phyloP scores from a whole-genome alignment of 2,888 invertebrate genomes.

The Andrena haemorrhoa region DNA sequence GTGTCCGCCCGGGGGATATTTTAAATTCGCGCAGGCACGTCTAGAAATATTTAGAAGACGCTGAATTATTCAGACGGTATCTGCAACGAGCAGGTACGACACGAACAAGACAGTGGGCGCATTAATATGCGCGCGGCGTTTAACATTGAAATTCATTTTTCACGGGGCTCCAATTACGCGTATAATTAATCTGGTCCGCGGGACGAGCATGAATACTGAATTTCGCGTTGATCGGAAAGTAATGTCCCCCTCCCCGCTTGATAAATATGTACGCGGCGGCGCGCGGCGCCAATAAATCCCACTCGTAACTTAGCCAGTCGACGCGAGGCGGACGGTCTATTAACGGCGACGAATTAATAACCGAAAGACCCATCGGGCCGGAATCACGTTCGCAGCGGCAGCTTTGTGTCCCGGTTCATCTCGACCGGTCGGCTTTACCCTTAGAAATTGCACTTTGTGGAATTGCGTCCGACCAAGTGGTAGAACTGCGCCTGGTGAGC shows the following conservation, averaged over 20 bases:
- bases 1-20: conserved; percentile 17
- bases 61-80: conserved; percentile 55
- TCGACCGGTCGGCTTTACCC: conserved; percentile 58
- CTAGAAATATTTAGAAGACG: conserved; percentile 47
- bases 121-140: conserved; percentile 56
- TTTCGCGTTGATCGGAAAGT: conserved; percentile 40
- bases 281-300: conserved; percentile 22
- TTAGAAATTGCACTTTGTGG: conserved; percentile 66
- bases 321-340: conserved; percentile 30
- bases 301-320: conserved; percentile 1
- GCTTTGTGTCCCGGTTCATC: conserved; percentile 56
- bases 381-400: conserved; percentile 54
- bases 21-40: conserved; percentile 15
- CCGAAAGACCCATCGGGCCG: conserved; percentile 9
- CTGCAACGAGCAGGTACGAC: conserved; percentile 2
- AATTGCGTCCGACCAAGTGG: conserved; percentile 68
- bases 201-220: conserved; percentile 36
- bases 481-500: conserved; percentile 57
- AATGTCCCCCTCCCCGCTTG: conserved; percentile 15
- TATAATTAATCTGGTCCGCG: conserved; percentile 48
- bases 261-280: conserved; percentile 32
- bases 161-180: conserved; percentile 47
- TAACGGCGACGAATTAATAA: conserved; percentile 62
- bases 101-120: neutral
- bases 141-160: conserved; percentile 59